phyloP scores from a whole-genome alignment of 1,140 invertebrate genomes.

The Eupeodes corollae region DNA sequence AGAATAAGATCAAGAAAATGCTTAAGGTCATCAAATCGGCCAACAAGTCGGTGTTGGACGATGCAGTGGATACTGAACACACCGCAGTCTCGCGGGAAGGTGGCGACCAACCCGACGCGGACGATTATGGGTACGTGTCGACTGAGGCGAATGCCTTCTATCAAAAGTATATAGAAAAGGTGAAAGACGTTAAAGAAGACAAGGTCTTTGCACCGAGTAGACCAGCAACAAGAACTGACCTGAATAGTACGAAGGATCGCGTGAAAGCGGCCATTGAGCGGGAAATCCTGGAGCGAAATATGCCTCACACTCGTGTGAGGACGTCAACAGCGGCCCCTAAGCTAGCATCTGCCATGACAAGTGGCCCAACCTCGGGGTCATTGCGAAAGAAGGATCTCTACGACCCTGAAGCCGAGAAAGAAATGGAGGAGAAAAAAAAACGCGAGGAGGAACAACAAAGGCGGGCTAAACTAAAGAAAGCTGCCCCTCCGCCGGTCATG shows the following conservation, averaged over 20 bases:
- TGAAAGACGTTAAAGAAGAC: slow-evolving; percentile 37
- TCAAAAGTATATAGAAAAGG: slow-evolving; percentile 74
- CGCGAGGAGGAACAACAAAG: slow-evolving; percentile 46
- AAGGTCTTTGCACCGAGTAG: slow-evolving; percentile 28
- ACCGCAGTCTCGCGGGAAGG: slow-evolving; percentile 60
- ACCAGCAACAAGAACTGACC: slow-evolving; percentile 37
- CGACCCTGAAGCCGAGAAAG: slow-evolving; percentile 35
- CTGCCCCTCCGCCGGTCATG: slow-evolving; percentile 53
- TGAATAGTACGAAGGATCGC: slow-evolving; percentile 53
- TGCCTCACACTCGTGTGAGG: slow-evolving; percentile 38
- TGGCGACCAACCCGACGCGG: slow-evolving; percentile 68
- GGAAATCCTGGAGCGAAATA: slow-evolving; percentile 56
- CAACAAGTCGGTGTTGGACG: slow-evolving; percentile 72
- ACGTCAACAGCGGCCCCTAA: not conserved
- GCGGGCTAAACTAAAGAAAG: slow-evolving; percentile 38
- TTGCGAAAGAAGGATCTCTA: slow-evolving; percentile 16
- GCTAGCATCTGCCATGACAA: not conserved
- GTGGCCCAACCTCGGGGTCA: slow-evolving; percentile 10
- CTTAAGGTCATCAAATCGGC: slow-evolving; percentile 71
- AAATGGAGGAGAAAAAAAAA: slow-evolving; percentile 38
- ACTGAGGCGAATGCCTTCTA: slow-evolving; percentile 68
- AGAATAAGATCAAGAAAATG: slow-evolving; percentile 52
- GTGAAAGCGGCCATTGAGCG: slow-evolving; percentile 62
- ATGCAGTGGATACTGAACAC: slow-evolving; percentile 65
- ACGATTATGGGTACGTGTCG: slow-evolving; percentile 82